Evolutionary conservation across 2,113 vertebrate genomes (phyloP).

Genomic region (Sinosuthora webbiana): DNA sequence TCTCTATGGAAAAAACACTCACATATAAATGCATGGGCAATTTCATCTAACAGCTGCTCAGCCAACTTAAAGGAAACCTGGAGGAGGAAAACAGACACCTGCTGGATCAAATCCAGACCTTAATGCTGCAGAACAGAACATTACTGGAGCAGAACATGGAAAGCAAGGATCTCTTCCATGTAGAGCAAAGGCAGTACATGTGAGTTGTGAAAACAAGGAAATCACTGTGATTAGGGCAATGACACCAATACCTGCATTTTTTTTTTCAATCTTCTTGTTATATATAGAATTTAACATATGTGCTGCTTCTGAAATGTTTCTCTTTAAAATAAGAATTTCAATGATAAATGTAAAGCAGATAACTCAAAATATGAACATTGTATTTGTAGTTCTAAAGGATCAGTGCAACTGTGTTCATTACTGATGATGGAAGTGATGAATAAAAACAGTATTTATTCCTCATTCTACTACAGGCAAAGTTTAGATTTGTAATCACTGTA

Average conservation of each 20-base stretch:
- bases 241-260: neutral
- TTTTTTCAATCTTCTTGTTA: neutral
- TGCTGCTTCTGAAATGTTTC: neutral
- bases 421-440: neutral
- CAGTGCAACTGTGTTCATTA: neutral
- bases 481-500: neutral
- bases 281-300: neutral
- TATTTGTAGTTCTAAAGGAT: neutral
- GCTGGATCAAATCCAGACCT: constrained; percentile 95
- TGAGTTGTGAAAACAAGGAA: constrained; percentile 68
- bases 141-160: constrained; percentile 98
- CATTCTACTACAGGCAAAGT: neutral
- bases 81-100: constrained; percentile 98
- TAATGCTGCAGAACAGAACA: constrained; percentile 97
- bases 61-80: constrained; percentile 96
- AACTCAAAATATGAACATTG: neutral
- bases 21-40: neutral
- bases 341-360: neutral
- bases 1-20: neutral
- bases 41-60: constrained; percentile 83
- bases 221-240: neutral
- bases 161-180: constrained; percentile 98
- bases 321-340: neutral
- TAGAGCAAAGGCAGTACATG: constrained; percentile 99
- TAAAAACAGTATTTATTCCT: neutral